These are phyloP conservation scores for Sycobia sp. DNA, from an alignment of 1,140 invertebrate genomes.

Conservation along the genomic window DNA sequence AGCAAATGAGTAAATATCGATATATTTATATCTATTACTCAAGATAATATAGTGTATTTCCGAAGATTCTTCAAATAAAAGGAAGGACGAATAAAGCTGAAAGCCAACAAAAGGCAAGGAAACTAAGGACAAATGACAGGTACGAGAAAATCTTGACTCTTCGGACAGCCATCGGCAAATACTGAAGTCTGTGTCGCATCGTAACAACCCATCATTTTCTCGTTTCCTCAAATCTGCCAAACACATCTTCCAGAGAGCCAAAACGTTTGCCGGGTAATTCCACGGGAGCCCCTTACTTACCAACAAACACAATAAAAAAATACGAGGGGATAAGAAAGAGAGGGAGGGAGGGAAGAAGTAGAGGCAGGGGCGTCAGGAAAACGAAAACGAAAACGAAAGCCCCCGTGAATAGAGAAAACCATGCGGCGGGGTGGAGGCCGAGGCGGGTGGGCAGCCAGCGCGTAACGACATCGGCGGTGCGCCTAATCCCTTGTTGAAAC, in stretches of 20 bases:
- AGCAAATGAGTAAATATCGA: no score
- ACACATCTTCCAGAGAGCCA: background rate
- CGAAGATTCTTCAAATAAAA: no score
- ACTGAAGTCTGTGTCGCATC: no score
- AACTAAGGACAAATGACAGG: background rate
- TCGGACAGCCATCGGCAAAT: background rate
- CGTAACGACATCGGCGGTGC: slow-evolving; percentile 31
- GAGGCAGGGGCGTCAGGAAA: no score
- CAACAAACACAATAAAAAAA: slow-evolving; percentile 1
- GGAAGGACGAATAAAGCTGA: no score
- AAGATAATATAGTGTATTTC: no score
- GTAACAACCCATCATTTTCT: background rate
- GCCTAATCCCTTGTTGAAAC: slow-evolving; percentile 55
- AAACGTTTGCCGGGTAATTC: background rate
- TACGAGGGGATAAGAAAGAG: background rate
- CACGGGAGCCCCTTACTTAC: no score
- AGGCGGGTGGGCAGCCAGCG: no score
- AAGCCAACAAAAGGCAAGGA: no score
- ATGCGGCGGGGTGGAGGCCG: background rate
- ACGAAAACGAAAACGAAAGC: no score
- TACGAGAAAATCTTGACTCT: background rate
- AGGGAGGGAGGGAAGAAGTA: background rate
- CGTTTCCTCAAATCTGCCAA: background rate
- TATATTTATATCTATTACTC: no score
- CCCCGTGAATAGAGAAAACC: background rate